Evolutionary conservation across 2,113 vertebrate species (phyloP), one percentile per base, ranked within the genome.

Genomic region (Pterocles orientalis): DNA sequence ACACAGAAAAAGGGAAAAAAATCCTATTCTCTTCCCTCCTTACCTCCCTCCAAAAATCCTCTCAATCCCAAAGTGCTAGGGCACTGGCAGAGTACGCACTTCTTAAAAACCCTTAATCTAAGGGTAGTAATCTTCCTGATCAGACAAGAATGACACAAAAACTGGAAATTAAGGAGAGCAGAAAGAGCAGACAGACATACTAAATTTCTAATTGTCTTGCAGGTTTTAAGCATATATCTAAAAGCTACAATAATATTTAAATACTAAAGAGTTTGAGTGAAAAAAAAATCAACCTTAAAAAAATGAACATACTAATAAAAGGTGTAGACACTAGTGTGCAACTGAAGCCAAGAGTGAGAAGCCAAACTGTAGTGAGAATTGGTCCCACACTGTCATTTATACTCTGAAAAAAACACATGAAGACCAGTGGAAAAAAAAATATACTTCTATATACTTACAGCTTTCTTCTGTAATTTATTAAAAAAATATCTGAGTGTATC

Each of bases 401-500:
- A 28, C 18, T 43, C 29, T 34, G 17, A 70, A 86, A 76, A 86
- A 91, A 78, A 10, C 23, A 70, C 3, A 18, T 7, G 7, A 76
- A 81, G 31, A 76, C 25, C 79, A 90, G 79, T 20, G 12, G 43
- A 76, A 82, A 79, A 85, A 85, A 85, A 20, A 70, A 45, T 6
- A 16, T 21, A 16, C 56, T 84, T 95, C 83, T 47, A 82, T 50
- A 28, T 79, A 98, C 98, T 98, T 88, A 99, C 99, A 77, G 98
- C 98, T 98, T 97, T 97, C 13, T 80, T 81, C 87, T 98, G 98
- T 92, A 99, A 91, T 79, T 98, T 97, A 53, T 91, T 97, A 97
- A 98, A 99, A 73, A 95, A 97, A 51, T 98, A 97, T 95, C 98
- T 98, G 84, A 99, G 96, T 24, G 97, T 97, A 92, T 98, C 97